A percentile compares a stretch with the other conserved stretches of the same genome.
These are phyloP conservation scores for Linnaemya tessellans DNA, from an alignment of 2,888 invertebrate species.

Conservation along the genomic window DNA sequence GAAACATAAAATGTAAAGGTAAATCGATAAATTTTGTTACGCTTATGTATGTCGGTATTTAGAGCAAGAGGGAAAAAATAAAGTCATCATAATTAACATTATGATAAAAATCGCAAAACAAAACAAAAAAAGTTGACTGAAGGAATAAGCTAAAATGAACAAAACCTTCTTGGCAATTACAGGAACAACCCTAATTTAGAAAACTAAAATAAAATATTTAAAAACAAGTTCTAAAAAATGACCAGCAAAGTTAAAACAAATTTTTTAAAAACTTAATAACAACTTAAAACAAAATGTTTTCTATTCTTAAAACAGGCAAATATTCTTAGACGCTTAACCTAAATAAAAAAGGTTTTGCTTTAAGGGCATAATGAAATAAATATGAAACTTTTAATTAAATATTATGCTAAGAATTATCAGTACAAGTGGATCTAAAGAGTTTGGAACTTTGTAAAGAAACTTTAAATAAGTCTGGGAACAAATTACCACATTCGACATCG, in stretches of 20 bases:
- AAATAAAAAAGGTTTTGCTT: no score
- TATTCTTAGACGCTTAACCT: no score
- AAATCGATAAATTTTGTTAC: conserved; percentile 68
- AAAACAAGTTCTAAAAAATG: conserved; percentile 55
- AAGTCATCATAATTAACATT: conserved; percentile 70
- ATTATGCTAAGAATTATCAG: no score
- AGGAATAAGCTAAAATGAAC: conserved; percentile 17
- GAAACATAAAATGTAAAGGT: conserved; percentile 49
- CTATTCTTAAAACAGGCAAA: neutral
- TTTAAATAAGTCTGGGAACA: no score
- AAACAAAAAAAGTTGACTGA: conserved; percentile 46
- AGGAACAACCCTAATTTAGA: conserved; percentile 56
- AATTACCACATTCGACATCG: no score
- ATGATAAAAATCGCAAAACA: conserved; percentile 65
- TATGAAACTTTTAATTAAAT: no score
- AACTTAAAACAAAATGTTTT: conserved; percentile 19
- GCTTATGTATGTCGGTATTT: neutral
- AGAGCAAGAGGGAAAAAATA: conserved; percentile 44
- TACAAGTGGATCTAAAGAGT: no score
- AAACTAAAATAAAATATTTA: conserved; percentile 31
- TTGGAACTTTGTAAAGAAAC: no score
- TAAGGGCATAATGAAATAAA: no score
- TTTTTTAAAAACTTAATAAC: conserved; percentile 12
- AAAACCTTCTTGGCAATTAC: conserved; percentile 15
- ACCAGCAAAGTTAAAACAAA: conserved; percentile 24